These are phyloP conservation scores for Tyrophagus putrescentiae DNA, from an alignment of 1,140 invertebrate genomes.

Conservation along the genomic window DNA sequence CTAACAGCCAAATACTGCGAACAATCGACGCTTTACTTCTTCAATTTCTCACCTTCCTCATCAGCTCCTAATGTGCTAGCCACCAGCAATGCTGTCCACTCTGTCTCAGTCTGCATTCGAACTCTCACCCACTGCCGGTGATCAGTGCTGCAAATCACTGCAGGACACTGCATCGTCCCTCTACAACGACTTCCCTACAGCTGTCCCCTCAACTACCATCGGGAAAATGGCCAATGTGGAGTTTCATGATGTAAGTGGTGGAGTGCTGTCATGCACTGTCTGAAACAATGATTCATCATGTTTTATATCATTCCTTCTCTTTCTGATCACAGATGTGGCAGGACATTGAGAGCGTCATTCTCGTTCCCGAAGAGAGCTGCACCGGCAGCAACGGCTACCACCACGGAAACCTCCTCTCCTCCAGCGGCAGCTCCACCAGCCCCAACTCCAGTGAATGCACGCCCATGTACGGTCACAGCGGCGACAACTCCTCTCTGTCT, in stretches of 20 bases:
- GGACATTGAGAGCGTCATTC: slow-evolving; percentile 28
- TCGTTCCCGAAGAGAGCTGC: slow-evolving; percentile 11
- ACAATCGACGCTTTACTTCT: too few species aligned
- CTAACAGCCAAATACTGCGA: too few species aligned
- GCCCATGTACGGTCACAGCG: slow-evolving; percentile 16
- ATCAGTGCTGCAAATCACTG: too few species aligned
- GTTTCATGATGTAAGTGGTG: slow-evolving; percentile 25
- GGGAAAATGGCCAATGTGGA: slow-evolving; percentile 26
- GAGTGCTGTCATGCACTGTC: background rate
- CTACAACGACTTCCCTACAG: background rate
- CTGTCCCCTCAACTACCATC: slow-evolving; percentile 3
- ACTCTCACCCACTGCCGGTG: too few species aligned
- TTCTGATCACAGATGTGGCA: slow-evolving; percentile 30
- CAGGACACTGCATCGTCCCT: background rate
- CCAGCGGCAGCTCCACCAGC: background rate
- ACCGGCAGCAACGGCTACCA: background rate
- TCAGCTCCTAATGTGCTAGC: too few species aligned
- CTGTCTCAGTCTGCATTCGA: too few species aligned
- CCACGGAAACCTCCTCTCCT: background rate
- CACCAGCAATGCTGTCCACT: too few species aligned
- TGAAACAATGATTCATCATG: background rate
- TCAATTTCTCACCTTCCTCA: too few species aligned
- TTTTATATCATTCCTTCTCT: too few species aligned
- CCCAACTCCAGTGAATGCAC: background rate
- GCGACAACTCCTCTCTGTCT: slow-evolving; percentile 17